These are phyloP conservation scores for Sycophila sp. DNA, from an alignment of 1,140 invertebrate genomes.

Conservation along the genomic window DNA sequence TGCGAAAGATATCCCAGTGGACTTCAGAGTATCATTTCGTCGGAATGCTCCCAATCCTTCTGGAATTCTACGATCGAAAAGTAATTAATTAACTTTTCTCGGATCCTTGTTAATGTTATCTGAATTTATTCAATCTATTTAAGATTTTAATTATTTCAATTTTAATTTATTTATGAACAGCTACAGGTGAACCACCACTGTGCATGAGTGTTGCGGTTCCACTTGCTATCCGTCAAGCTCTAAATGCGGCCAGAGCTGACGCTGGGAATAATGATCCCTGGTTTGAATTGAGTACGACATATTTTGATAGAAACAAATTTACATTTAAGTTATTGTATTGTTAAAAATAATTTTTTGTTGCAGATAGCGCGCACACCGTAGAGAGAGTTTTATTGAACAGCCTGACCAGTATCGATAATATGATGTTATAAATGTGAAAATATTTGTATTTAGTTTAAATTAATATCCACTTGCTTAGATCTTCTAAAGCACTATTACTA, in stretches of 20 bases:
- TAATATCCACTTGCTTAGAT: no score
- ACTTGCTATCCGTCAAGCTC: constrained; percentile 78
- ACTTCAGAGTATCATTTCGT: constrained; percentile 80
- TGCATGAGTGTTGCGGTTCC: constrained; percentile 74
- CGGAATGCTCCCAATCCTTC: constrained; percentile 75
- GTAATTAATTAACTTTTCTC: constrained; percentile 68
- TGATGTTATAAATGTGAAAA: constrained; percentile 48
- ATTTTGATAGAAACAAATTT: constrained; percentile 32
- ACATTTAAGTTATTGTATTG: neutral
- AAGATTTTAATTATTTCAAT: no score
- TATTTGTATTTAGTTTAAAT: no score
- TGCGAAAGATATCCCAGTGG: constrained; percentile 84
- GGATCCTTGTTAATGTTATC: no score
- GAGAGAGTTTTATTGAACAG: constrained; percentile 57
- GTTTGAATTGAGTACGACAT: constrained; percentile 58
- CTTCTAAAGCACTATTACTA: no score
- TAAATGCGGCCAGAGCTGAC: constrained; percentile 73
- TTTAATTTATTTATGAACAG: constrained; percentile 57
- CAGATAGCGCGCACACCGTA: constrained; percentile 57
- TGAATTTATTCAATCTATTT: neutral
- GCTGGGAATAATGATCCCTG: constrained; percentile 61
- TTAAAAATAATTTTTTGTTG: constrained; percentile 31
- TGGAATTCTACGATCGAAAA: constrained; percentile 83
- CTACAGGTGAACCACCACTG: constrained; percentile 82
- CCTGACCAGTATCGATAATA: constrained; percentile 50